A percentile compares a stretch with the other conserved stretches of the same genome.
Conservation (phyloP, 2,888 invertebrate genomes). For the Ceraclea dissimilis region DNA sequence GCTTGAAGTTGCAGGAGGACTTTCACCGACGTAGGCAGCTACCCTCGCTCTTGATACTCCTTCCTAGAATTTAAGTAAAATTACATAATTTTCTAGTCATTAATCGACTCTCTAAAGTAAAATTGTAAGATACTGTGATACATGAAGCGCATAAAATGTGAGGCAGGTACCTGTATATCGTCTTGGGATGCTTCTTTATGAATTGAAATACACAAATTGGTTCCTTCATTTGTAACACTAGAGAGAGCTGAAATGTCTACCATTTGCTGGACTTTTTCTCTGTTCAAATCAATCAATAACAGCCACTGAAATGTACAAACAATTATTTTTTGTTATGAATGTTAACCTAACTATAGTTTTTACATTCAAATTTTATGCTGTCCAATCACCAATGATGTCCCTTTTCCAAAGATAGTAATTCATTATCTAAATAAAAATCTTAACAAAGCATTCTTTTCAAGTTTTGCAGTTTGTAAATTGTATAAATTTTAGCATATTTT, state of each 20-base stretch:
- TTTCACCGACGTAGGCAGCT: conserved; percentile 43
- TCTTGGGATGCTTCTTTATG: neutral
- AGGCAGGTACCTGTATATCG: conserved; percentile 4
- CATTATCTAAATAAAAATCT: neutral
- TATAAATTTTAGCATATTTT: too few species aligned
- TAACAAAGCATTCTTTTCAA: neutral
- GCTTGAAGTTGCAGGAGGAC: neutral
- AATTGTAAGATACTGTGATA: neutral
- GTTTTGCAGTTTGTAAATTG: too few species aligned
- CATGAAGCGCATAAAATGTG: neutral
- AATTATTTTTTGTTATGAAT: neutral
- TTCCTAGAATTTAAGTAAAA: conserved; percentile 32
- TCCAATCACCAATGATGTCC: too few species aligned
- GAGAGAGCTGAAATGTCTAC: conserved; percentile 1
- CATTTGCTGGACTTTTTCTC: conserved; percentile 5
- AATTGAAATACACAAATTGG: conserved; percentile 1
- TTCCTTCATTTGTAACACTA: conserved; percentile 4
- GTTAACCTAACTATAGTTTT: too few species aligned
- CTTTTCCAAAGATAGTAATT: neutral
- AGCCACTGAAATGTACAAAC: conserved; percentile 10
- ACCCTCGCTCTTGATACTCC: conserved; percentile 47
- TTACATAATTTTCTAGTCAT: too few species aligned
- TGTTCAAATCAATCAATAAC: conserved; percentile 4
- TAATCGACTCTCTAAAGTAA: neutral
- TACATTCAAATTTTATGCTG: too few species aligned